Evolutionary conservation across 2,888 invertebrate genomes (phyloP).

Genomic region (Phrixothrix hirtus): DNA sequence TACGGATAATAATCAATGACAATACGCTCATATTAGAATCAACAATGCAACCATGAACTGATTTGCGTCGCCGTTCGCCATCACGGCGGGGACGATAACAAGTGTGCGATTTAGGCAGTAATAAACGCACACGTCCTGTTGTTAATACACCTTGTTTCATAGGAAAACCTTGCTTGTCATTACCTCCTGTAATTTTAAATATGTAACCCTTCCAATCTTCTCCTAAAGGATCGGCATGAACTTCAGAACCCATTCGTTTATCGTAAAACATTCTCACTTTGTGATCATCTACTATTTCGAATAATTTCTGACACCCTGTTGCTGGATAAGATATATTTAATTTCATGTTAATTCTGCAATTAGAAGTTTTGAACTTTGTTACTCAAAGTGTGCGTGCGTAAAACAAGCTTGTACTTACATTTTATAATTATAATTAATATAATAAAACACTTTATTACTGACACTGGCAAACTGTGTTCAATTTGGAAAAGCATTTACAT

Average conservation of each 20-base stretch:
- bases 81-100: slow-evolving; percentile 91
- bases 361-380: too few species aligned
- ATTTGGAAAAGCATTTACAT: too few species aligned
- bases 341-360: slow-evolving; percentile 65
- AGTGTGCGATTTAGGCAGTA: slow-evolving; percentile 90
- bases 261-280: slow-evolving; percentile 96
- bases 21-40: slow-evolving; percentile 94
- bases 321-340: slow-evolving; percentile 97
- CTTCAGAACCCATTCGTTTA: slow-evolving; percentile 96
- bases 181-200: slow-evolving; percentile 92
- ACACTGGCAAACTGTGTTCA: too few species aligned
- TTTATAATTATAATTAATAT: too few species aligned
- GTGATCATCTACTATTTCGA: slow-evolving; percentile 97
- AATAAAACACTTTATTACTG: too few species aligned
- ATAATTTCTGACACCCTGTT: slow-evolving; percentile 95
- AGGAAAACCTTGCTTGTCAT: slow-evolving; percentile 99
- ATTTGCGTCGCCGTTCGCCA: slow-evolving; percentile 96
- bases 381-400: too few species aligned
- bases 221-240: slow-evolving; percentile 89
- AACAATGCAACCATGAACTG: slow-evolving; percentile 97
- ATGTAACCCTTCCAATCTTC: slow-evolving; percentile 99
- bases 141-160: slow-evolving; percentile 99
- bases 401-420: too few species aligned
- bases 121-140: slow-evolving; percentile 89
- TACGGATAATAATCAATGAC: slow-evolving; percentile 88